A percentile compares a stretch with the other conserved stretches of the same genome.
These are phyloP conservation scores for Alaudala cheleensis DNA, from an alignment of 2,113 vertebrate genomes.

Conservation along the genomic window DNA sequence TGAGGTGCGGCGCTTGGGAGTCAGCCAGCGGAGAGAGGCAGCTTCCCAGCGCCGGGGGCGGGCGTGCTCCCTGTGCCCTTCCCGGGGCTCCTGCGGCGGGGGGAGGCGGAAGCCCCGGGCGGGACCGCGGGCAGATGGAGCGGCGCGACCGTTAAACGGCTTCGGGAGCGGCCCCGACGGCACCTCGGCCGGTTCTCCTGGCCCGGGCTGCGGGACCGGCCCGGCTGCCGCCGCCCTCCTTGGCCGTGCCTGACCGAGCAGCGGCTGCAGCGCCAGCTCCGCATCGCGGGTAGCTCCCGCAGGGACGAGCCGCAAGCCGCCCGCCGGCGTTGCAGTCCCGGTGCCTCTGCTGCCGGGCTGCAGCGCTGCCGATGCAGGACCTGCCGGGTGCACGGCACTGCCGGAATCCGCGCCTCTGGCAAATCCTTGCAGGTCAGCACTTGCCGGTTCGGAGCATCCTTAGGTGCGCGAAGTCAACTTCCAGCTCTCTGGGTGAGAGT, in stretches of 20 bases:
- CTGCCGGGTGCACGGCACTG: neutral
- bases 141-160: conserved; percentile 4
- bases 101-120: neutral
- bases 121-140: neutral
- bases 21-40: neutral
- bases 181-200: neutral
- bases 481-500: too few relatives aligned
- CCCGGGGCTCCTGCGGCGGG: neutral
- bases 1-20: neutral
- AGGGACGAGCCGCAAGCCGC: neutral
- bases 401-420: neutral
- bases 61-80: too few relatives aligned
- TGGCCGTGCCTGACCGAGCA: neutral
- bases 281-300: neutral
- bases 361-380: neutral
- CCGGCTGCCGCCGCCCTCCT: neutral
- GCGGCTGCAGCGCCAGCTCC: neutral
- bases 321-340: neutral
- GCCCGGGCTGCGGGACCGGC: neutral
- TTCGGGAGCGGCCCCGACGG: neutral
- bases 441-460: neutral
- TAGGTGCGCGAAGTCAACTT: neutral
- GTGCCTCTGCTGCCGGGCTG: neutral
- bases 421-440: neutral
- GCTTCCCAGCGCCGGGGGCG: neutral